phyloP scores from a whole-genome alignment of 1,140 invertebrate species.

The Aricia agestis region DNA sequence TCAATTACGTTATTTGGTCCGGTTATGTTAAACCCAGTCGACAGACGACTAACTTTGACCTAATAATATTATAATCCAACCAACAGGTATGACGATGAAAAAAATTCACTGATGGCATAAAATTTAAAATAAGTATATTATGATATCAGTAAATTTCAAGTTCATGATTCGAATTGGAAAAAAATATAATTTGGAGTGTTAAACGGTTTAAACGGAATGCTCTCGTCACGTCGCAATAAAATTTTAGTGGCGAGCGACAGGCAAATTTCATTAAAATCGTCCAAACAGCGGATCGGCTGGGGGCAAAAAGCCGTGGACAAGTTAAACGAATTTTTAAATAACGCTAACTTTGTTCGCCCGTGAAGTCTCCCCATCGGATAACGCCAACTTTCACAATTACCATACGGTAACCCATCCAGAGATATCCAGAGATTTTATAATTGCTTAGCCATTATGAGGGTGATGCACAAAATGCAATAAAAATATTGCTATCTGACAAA shows the following conservation, averaged over 20 bases:
- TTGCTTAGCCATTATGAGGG: neutral
- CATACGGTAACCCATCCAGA: neutral
- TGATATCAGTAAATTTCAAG: too few relatives aligned
- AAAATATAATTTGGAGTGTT: conserved; percentile 1
- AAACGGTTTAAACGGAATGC: neutral
- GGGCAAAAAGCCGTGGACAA: conserved; percentile 18
- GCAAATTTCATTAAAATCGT: conserved; percentile 23
- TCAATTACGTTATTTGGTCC: too few relatives aligned
- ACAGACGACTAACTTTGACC: too few relatives aligned
- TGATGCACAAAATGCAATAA: too few relatives aligned
- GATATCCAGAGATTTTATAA: neutral
- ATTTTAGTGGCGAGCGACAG: conserved; percentile 20
- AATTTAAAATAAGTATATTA: too few relatives aligned
- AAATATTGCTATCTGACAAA: too few relatives aligned
- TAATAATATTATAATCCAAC: too few relatives aligned
- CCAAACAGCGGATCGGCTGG: conserved; percentile 19
- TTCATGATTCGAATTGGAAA: neutral
- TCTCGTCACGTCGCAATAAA: neutral
- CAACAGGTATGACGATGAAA: too few relatives aligned
- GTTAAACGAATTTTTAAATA: conserved; percentile 26
- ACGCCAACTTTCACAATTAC: neutral
- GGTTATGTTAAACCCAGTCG: too few relatives aligned
- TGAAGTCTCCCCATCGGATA: neutral
- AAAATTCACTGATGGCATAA: too few relatives aligned
- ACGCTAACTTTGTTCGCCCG: conserved; percentile 13